Evolutionary conservation across 92 coral and sea anemone genomes (phyloP), one percentile per base, ranked within the genome.

Genomic region (Phenganax stokvisi): DNA sequence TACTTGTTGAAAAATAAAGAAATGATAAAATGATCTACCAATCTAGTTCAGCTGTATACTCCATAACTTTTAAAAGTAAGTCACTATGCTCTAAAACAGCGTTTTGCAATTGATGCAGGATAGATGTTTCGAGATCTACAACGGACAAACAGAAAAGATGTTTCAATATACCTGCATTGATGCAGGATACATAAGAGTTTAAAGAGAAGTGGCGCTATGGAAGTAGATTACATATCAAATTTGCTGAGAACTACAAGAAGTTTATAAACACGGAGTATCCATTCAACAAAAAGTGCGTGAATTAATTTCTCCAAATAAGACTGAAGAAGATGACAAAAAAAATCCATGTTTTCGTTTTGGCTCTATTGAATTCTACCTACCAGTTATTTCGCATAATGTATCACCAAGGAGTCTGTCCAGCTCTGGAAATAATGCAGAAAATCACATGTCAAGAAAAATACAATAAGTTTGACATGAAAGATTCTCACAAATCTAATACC

Each of bases 321-420:
- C 47, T 5, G 47, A 37, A 37, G 2, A 37, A 37, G 5, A 37
- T 37, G 47, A 37, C 0, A 5, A 37, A 37, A 37, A 37, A 37
- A 37, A 37, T 37, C 47, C 47, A 37, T 37, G 47, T 37, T 37
- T 37, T 57, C 16, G 12, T 57, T 68, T 68, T 68, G 27, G 71
- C 17, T 27, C 51, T 10, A 29, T 60, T 9, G 54, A 56, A 75
- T 11, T 9, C 6, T 0, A 10, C 77, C 54, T 61, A 94, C 98
- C 98, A 87, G 97, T 94, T 79, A 94, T 94, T 71, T 94, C 98
- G 72, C 97, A 94, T 70, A 92, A 97, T 4, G 97, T 94, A 74
- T 94, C 98, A n/a, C 98, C 98, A 27, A 94, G 89, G 70, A 88
- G 89, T 37, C 65, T 79, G 83, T 94, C 98, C 57, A 94, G 97